Percentiles rank a stretch among this genome's conserved stretches.
Conservation (phyloP, 1,140 invertebrate genomes). For the Arctopsyche grandis region DNA sequence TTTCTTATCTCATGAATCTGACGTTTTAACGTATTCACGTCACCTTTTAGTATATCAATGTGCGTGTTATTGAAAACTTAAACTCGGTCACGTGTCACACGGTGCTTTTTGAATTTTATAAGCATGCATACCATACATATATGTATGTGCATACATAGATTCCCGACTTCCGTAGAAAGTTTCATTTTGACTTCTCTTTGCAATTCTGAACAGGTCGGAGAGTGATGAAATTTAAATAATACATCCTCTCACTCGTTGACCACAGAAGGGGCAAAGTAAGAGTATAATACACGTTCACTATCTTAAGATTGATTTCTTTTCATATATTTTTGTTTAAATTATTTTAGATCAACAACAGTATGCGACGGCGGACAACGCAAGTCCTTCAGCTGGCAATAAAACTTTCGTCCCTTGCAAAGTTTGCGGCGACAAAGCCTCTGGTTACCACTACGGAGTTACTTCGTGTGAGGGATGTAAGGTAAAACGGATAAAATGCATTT, state of each 20-base stretch:
- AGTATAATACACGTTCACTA: background rate
- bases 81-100: slow-evolving; percentile 13
- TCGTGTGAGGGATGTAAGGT: slow-evolving; percentile 99
- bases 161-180: background rate
- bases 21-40: background rate
- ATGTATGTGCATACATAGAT: no score
- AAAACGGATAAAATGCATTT: slow-evolving; percentile 50
- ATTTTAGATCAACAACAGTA: slow-evolving; percentile 78
- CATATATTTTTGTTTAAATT: background rate
- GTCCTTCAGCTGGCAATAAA: slow-evolving; percentile 67
- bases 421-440: slow-evolving; percentile 99
- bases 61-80: background rate
- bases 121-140: background rate
- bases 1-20: background rate
- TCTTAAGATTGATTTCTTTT: no score
- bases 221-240: background rate
- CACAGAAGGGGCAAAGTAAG: background rate
- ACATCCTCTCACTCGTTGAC: no score
- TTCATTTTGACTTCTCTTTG: background rate
- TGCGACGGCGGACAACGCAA: slow-evolving; percentile 70
- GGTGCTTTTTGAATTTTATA: background rate
- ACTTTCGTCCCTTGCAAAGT: slow-evolving; percentile 95
- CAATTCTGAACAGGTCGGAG: background rate
- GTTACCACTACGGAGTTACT: slow-evolving; percentile 99
- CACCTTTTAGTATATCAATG: slow-evolving; percentile 5